These are phyloP conservation scores for Pomatorhinus ruficollis DNA, from an alignment of 2,113 vertebrate genomes.

Conservation along the genomic window DNA sequence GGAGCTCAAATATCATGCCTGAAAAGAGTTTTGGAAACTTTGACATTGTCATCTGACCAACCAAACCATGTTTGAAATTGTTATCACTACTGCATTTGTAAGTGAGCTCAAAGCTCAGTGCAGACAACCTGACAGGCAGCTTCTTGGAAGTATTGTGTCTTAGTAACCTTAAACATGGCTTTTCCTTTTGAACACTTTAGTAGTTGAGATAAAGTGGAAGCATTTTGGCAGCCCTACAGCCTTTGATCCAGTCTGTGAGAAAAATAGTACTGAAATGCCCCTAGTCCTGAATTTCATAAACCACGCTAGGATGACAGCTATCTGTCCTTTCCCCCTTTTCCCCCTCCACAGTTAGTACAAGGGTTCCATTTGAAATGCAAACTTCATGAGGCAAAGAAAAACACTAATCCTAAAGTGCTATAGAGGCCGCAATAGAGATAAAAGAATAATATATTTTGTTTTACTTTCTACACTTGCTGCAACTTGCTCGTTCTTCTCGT, in stretches of 20 bases:
- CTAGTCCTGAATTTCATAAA: background rate
- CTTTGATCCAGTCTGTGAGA: conserved; percentile 25
- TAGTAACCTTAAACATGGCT: conserved; percentile 42
- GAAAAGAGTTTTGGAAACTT: conserved; percentile 43
- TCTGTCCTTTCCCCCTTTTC: background rate
- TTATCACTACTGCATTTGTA: background rate
- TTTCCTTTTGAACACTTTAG: conserved; percentile 31
- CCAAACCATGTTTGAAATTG: conserved; percentile 16
- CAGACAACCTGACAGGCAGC: conserved; percentile 35
- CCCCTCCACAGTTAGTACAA: background rate
- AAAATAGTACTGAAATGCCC: background rate
- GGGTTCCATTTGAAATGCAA: background rate
- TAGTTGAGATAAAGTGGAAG: conserved; percentile 15
- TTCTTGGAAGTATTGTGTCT: conserved; percentile 37
- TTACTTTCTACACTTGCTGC: background rate
- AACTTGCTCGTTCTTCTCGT: background rate
- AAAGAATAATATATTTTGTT: background rate
- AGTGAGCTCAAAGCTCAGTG: conserved; percentile 5
- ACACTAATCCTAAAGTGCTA: background rate
- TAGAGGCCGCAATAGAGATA: background rate
- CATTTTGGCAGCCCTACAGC: background rate
- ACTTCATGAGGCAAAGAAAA: background rate
- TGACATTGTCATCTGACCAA: conserved; percentile 27
- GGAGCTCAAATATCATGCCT: background rate
- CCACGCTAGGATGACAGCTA: background rate